Base-by-base conservation (phyloP, 1,140 invertebrate genomes). In the Maconellicoccus hirsutus region DNA sequence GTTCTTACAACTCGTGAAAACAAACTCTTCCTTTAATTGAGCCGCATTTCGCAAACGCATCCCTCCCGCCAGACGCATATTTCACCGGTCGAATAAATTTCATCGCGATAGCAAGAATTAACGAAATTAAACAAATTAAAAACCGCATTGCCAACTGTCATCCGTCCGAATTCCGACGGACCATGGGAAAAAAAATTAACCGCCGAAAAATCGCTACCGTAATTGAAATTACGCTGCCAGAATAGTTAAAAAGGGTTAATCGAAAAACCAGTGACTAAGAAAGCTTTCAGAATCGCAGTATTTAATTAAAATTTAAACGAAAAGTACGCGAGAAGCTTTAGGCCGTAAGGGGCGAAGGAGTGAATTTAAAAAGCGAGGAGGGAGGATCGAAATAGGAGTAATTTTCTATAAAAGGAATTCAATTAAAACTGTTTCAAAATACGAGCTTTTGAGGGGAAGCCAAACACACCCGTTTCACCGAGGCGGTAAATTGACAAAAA, bases 231-330 rank as follows among this genome's bases (percentile, higher is more conserved):
- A 52, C 42, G 42, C 42, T 19, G 42, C 42, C 42, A 19, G 42
- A 52, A 52, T 52, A 52, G 42, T 52, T 52, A 52, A 52, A 52
- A 52, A 52, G 42, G 42, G 42, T 52, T 52, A 52, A 52, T 52
- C 42, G 42, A 52, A 52, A 52, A 52, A 52, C 42, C n/a, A 52
- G 42, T 52, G 12, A 19, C 42, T 52, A 52, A 52, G 42, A 52
- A 52, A 52, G 42, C 42, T 52, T 52, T 52, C 42, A 52, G 42
- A 52, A 52, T 52, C 42, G 42, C 42, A 52, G 42, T 52, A 52
- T 52, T 52, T 52, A 52, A 52, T 52, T 52, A 52, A 52, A 52
- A 52, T 52, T 52, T 52, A 52, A 52, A 52, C 42, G 42, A 52
- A 52, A 52, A 52, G 42, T 52, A 52, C 42, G 42, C 42, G 42